phyloP scores from a whole-genome alignment of 2,797 vertebrate species.

The Onychomys arenicola region DNA sequence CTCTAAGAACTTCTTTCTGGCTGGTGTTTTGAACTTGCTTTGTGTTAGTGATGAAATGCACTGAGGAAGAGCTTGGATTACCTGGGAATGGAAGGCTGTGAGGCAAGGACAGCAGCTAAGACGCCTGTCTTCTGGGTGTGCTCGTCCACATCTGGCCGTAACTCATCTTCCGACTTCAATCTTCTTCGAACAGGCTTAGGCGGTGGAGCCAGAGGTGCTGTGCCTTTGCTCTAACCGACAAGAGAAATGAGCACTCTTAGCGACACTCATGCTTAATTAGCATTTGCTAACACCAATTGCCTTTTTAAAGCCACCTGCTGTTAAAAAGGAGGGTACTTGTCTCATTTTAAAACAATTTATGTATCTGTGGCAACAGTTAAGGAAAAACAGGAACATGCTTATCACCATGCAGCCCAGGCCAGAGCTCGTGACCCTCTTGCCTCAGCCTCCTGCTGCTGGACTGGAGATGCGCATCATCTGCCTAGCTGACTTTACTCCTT shows the following conservation, averaged over 20 bases:
- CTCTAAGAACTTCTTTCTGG: conserved; percentile 21
- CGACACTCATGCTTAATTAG: background rate
- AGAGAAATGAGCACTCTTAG: conserved; percentile 27
- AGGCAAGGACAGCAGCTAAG: conserved; percentile 93
- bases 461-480: background rate
- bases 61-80: conserved; percentile 85
- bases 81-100: conserved; percentile 98
- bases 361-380: background rate
- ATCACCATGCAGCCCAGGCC: background rate
- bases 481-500: background rate
- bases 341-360: conserved; percentile 24
- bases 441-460: background rate
- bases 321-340: conserved; percentile 16
- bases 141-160: conserved; percentile 96
- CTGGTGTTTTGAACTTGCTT: background rate
- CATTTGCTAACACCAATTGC: background rate
- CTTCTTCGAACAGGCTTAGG: conserved; percentile 97
- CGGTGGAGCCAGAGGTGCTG: conserved; percentile 95
- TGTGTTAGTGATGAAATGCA: conserved; percentile 33
- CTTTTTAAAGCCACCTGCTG: conserved; percentile 43
- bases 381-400: background rate
- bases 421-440: background rate
- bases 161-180: conserved; percentile 99
- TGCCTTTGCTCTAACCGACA: conserved; percentile 91
- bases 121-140: conserved; percentile 94